A percentile compares a stretch with the other conserved stretches of the same genome.
Evolutionary conservation across 2,888 invertebrate genomes (phyloP).

Genomic region (Andrena camellia): DNA sequence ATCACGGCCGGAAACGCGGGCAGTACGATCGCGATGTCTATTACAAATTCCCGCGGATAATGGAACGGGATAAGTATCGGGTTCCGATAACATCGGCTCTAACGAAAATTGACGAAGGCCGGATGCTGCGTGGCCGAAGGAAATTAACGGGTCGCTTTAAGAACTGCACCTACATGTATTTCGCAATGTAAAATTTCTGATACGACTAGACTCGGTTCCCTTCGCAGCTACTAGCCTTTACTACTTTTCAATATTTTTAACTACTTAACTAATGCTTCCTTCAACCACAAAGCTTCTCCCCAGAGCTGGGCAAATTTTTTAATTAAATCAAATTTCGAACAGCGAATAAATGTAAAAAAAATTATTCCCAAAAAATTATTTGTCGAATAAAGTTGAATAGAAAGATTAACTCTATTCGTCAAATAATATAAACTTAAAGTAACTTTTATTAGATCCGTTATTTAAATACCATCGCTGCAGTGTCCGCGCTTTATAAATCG

Average conservation of each 20-base stretch:
- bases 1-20: slow-evolving; percentile 16
- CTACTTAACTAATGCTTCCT: neutral
- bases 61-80: slow-evolving; percentile 17
- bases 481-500: slow-evolving; percentile 10
- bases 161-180: too few species aligned
- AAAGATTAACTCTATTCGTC: too few species aligned
- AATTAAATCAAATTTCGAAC: too few species aligned
- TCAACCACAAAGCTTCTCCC: neutral
- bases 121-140: neutral
- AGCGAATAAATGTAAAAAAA: too few species aligned
- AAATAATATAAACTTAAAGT: too few species aligned
- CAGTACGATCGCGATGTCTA: slow-evolving; percentile 13
- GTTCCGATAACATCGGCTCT: neutral
- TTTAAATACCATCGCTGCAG: neutral
- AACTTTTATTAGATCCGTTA: neutral
- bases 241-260: too few species aligned
- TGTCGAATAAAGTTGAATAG: too few species aligned
- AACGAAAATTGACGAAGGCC: neutral
- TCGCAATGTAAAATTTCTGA: too few species aligned
- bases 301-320: too few species aligned
- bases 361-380: too few species aligned
- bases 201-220: too few species aligned
- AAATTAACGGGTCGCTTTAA: neutral
- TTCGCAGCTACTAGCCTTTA: too few species aligned
- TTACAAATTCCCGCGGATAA: slow-evolving; percentile 35